Evolutionary conservation across 2,888 invertebrate genomes (phyloP), one percentile per base, ranked within the genome.

Genomic region (Acanthosoma haemorrhoidale): DNA sequence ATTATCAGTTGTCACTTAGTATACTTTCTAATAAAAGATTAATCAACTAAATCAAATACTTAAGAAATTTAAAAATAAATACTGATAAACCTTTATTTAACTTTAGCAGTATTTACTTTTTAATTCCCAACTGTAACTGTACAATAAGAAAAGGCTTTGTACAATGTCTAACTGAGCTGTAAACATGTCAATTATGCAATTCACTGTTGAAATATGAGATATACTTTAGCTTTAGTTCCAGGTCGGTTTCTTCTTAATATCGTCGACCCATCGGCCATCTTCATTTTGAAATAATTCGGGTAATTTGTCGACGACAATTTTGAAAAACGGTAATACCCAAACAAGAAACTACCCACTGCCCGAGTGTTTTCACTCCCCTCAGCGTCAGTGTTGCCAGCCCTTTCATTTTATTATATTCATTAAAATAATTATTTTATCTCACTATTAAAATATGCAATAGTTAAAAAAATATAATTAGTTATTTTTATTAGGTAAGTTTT

Each of bases 221-320:
- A 25, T 82, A 93, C 94, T 86, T 91, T 90, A 76, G 92, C 88
- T 83, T 92, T 93, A 43, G 93, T 93, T 78, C 94, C 94, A 76
- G 94, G 94, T 78, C 92, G 87, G 84, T 94, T 95, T 83, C 94
- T 88, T 82, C 94, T 85, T 77, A 92, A 83, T 83, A 92, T 87
- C 80, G 88, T 87, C 1, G 74, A 71, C 77, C 88, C 87, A 81
- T 92, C 92, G 79, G 91, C 90, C 92, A 92, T 92, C 85, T 87
- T 88, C 88, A 88, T 88, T 39, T 73, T 73, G 70, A 70, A 67
- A 32, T 57, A 67, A 57, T 67, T 57, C 34, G 67, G 57, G 9
- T 67, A 31, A 38, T 32, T 21, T n/a, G 32, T 51, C 16, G 41
- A 41, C 29, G 29, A 64, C 64, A 64, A 61, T 61, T 61, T 61